These are phyloP conservation scores for Aselliscus stoliczkanus DNA, from an alignment of 2,797 vertebrate species.

Conservation along the genomic window DNA sequence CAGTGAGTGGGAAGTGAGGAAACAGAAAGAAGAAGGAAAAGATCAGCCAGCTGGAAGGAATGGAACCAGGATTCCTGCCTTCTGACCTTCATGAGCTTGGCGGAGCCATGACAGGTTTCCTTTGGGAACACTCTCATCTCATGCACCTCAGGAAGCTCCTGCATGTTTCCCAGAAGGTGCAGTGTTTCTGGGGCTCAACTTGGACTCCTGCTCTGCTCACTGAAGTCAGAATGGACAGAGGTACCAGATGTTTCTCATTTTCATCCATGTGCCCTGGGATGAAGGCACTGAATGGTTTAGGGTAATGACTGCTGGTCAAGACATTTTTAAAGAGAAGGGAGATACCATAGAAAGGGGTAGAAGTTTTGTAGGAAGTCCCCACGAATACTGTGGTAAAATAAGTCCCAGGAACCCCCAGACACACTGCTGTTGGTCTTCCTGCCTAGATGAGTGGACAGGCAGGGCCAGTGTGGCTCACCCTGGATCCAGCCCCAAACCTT, in stretches of 20 bases:
- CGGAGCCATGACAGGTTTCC: slow-evolving; percentile 91
- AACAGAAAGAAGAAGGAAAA: not conserved
- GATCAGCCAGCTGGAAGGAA: not conserved
- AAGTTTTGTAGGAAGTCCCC: slow-evolving; percentile 89
- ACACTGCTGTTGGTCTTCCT: slow-evolving; percentile 88
- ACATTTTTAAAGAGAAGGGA: slow-evolving; percentile 92
- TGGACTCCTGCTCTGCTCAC: slow-evolving; percentile 85
- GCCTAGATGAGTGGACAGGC: slow-evolving; percentile 73
- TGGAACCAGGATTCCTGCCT: slow-evolving; percentile 87
- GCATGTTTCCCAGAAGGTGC: slow-evolving; percentile 82
- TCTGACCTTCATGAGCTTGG: slow-evolving; percentile 92
- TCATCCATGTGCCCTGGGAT: slow-evolving; percentile 84
- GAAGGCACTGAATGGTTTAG: slow-evolving; percentile 86
- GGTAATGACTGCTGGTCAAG: slow-evolving; percentile 85
- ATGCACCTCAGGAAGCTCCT: slow-evolving; percentile 89
- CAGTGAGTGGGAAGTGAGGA: not conserved
- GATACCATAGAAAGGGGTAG: slow-evolving; percentile 91
- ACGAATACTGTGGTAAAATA: slow-evolving; percentile 91
- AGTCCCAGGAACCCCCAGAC: slow-evolving; percentile 85
- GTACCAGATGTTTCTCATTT: slow-evolving; percentile 86
- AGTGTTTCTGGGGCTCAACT: slow-evolving; percentile 81
- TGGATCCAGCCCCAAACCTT: not conserved
- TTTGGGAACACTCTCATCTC: slow-evolving; percentile 87
- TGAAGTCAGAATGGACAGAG: slow-evolving; percentile 87
- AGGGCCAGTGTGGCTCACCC: not conserved